Conservation (phyloP, 2,113 vertebrate species). For the Hemibagrus wyckioides region DNA sequence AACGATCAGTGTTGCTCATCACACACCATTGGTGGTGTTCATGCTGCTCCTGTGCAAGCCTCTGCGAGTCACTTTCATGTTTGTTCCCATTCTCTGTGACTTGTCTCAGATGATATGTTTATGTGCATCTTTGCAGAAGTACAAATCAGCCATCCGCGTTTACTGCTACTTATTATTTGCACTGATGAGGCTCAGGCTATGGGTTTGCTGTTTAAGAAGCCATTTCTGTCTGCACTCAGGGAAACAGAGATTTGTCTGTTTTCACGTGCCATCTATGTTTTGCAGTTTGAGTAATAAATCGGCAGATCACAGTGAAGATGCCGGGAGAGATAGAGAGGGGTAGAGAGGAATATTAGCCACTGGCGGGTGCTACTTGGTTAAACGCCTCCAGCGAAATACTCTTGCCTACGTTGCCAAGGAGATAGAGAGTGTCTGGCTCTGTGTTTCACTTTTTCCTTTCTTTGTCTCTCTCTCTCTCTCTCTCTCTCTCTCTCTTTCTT, state of each 20-base stretch:
- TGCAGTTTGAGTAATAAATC: conserved; percentile 17
- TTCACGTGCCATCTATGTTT: not conserved
- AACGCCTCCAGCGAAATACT: conserved; percentile 57
- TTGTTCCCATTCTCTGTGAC: not conserved
- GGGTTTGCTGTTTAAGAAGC: not conserved
- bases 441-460: conserved; percentile 15
- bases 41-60: not conserved
- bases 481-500: conserved; percentile 10
- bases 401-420: conserved; percentile 69
- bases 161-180: not conserved
- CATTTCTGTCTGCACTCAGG: not conserved
- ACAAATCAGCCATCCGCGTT: not conserved
- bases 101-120: not conserved
- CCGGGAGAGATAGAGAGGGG: not conserved
- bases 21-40: not conserved
- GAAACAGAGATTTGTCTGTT: not conserved
- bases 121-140: not conserved
- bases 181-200: not conserved
- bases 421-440: conserved; percentile 57
- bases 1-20: not conserved
- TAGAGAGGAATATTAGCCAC: conserved; percentile 33
- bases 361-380: conserved; percentile 37
- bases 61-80: not conserved
- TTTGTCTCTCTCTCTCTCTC: conserved; percentile 47
- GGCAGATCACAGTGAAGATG: conserved; percentile 17